Evolutionary conservation across 2,113 vertebrate species (phyloP).

Genomic region (Macheiramphus alcinus): DNA sequence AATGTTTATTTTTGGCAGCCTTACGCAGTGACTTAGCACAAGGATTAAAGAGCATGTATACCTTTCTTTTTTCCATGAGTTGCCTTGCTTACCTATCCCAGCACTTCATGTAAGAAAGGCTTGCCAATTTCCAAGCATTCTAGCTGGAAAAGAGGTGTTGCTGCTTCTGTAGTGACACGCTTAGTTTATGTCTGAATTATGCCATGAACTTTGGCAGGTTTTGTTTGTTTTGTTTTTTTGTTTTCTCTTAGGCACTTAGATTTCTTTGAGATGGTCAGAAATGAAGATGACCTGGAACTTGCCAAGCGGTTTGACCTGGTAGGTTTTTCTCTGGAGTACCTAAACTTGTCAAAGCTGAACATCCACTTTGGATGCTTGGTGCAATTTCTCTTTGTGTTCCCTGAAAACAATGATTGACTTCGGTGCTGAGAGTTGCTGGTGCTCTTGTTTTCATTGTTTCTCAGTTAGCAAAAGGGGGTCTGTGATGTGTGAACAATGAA

Average conservation of each 20-base stretch:
- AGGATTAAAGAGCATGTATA: background rate
- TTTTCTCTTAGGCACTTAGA: constrained; percentile 86
- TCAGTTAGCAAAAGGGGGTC: background rate
- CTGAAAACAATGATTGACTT: background rate
- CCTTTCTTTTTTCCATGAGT: background rate
- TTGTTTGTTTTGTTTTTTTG: background rate
- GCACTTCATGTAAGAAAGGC: background rate
- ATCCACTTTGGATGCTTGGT: background rate
- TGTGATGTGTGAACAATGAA: background rate
- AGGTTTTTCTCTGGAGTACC: constrained; percentile 33
- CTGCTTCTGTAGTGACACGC: background rate
- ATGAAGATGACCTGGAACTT: constrained; percentile 92
- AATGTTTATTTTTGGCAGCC: background rate
- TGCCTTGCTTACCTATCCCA: background rate
- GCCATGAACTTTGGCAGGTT: background rate
- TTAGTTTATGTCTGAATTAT: background rate
- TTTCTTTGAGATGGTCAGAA: constrained; percentile 98
- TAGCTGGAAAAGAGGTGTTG: background rate
- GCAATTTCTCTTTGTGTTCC: background rate
- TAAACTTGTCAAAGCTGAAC: background rate
- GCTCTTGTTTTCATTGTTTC: background rate
- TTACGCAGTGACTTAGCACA: background rate
- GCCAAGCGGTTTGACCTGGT: constrained; percentile 93
- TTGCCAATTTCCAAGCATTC: background rate
- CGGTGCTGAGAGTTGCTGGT: background rate